Evolutionary conservation across 2,113 vertebrate species (phyloP), one percentile per base, ranked within the genome.

Genomic region (Columba janthina): DNA sequence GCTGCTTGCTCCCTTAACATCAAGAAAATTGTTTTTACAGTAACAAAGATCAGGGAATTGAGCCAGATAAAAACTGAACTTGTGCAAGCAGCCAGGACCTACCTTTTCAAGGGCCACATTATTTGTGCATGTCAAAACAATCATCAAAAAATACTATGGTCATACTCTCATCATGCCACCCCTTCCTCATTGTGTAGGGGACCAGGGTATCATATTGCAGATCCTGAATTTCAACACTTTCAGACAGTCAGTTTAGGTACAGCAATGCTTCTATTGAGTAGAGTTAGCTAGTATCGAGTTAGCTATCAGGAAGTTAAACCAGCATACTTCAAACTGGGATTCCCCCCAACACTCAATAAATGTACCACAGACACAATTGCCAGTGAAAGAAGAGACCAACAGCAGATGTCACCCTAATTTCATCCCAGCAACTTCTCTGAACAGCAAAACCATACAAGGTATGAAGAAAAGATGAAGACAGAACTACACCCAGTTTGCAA

Each of bases 321-420:
- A 65, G 34, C 34, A 73, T 25, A 9, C 34, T 40, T 25, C 24
- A 34, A 28, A 71, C 25, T 38, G 48, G 42, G 40, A 50, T 50
- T 71, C 28, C 36, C 36, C 26, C 40, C 24, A 80, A 44, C 8
- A 40, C 2, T 4, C 11, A 36, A 31, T 5, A 26, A 53, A 56
- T 0, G 6, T 36, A 83, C 15, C 17, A 60, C 0, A 0, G 46
- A 48, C 8, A 12, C 10, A 70, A 18, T 0, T 61, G 31, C 7
- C 54, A 60, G 31, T 10, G 29, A 86, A 79, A 51, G 32, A 42
- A 38, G 19, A 14, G 15, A 14, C 25, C 17, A 67, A 67, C 9
- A 40, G 14, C 57, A 93, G 32, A 36, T 6, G 7, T 28, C 31
- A 50, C 34, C 48, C 90, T 42, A 26, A 88, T 48, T 75, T 67